Conservation (phyloP, 2,888 invertebrate genomes). For the Cephalotes varians region DNA sequence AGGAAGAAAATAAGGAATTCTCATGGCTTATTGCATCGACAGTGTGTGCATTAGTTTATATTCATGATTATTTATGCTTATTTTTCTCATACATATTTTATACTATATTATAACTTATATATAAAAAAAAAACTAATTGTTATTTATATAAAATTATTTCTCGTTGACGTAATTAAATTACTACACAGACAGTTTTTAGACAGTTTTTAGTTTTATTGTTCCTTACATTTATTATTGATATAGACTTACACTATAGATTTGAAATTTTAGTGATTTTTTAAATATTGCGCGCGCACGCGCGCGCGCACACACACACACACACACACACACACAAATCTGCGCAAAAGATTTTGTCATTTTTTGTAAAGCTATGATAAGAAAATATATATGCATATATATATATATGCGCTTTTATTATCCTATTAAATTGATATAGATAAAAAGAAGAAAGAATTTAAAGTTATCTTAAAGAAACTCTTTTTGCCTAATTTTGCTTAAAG, state of each 20-base stretch:
- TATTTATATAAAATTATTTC: background rate
- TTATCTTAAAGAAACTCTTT: conserved; percentile 3
- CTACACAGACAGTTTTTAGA: background rate
- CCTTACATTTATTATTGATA: conserved; percentile 2
- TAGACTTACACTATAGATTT: background rate
- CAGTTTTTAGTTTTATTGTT: background rate
- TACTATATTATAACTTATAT: background rate
- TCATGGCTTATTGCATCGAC: no score
- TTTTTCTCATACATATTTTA: background rate
- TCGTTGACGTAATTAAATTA: background rate
- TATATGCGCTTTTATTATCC: background rate
- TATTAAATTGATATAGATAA: no score
- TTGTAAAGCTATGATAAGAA: background rate
- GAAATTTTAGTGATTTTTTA: background rate
- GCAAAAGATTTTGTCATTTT: background rate
- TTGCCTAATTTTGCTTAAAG: conserved; percentile 22
- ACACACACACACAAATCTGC: background rate
- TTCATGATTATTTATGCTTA: conserved; percentile 12
- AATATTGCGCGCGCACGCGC: no score
- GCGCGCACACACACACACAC: no score
- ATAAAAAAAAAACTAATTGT: background rate
- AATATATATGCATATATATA: no score
- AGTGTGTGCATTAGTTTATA: background rate
- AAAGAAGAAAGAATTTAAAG: background rate
- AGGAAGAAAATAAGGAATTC: no score